Conservation (phyloP, 2,797 vertebrate genomes). For the Cossypha caffra region DNA sequence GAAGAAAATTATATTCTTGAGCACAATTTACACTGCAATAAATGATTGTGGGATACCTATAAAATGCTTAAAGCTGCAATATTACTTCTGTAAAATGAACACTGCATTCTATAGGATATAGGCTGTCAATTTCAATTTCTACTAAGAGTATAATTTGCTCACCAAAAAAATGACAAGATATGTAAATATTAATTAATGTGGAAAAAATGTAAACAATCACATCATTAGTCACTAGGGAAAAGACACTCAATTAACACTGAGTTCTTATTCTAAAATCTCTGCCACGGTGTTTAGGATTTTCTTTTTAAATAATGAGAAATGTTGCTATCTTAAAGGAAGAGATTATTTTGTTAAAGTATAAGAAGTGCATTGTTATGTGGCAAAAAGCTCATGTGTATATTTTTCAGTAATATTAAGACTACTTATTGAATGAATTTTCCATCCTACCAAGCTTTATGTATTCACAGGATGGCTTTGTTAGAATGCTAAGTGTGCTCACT, state of each 20-base stretch:
- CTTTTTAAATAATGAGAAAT: neutral
- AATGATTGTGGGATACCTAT: constrained; percentile 11
- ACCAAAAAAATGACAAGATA: neutral
- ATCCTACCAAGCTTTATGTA: neutral
- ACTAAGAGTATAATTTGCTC: neutral
- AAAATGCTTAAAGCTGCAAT: neutral
- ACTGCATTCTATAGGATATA: neutral
- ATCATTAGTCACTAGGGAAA: neutral
- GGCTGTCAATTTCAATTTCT: neutral
- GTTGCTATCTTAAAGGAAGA: neutral
- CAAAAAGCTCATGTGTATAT: neutral
- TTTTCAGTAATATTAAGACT: neutral
- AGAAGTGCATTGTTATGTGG: neutral
- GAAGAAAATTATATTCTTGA: constrained; percentile 56
- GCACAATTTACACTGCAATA: constrained; percentile 8
- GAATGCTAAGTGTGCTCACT: neutral
- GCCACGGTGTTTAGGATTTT: neutral
- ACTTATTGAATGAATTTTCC: neutral
- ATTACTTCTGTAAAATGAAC: constrained; percentile 10
- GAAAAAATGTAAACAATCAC: neutral
- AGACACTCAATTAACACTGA: neutral
- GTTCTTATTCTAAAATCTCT: neutral
- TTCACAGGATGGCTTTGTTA: neutral
- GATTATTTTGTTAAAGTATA: neutral
- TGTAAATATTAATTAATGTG: neutral